phyloP scores from a whole-genome alignment of 2,888 invertebrate genomes.

The Cephus pulcher region DNA sequence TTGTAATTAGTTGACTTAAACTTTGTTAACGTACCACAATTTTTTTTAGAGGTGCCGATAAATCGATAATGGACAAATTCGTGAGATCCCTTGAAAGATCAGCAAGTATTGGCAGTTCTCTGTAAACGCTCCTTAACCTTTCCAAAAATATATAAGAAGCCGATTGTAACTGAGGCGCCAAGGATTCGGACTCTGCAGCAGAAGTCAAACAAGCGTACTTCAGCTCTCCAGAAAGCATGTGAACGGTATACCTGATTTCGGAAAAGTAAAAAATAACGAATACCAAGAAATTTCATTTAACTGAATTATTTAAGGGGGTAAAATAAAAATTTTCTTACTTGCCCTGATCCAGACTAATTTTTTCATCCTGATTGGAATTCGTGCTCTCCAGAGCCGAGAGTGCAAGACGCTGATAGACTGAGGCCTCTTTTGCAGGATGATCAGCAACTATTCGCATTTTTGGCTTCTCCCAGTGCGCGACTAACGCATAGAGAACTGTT shows the following conservation, averaged over 20 bases:
- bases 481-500: constrained; percentile 39
- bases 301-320: not conserved
- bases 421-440: constrained; percentile 32
- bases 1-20: not conserved
- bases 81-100: constrained; percentile 44
- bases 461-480: constrained; percentile 45
- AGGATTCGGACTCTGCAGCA: constrained; percentile 35
- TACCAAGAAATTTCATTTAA: not conserved
- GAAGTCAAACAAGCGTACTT: constrained; percentile 47
- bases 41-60: constrained; percentile 45
- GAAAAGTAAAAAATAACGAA: not conserved
- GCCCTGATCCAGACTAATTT: constrained; percentile 44
- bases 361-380: constrained; percentile 41
- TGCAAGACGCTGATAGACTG: constrained; percentile 31
- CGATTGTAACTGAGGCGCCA: constrained; percentile 22
- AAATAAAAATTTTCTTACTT: constrained; percentile 37
- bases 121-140: constrained; percentile 43
- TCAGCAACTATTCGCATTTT: constrained; percentile 46
- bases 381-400: constrained; percentile 37
- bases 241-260: constrained; percentile 43
- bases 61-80: constrained; percentile 33
- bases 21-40: constrained; percentile 36
- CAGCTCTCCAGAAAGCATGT: constrained; percentile 47
- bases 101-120: constrained; percentile 49
- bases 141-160: constrained; percentile 42